Evolutionary conservation across 2,888 invertebrate species (phyloP).

Genomic region (Teleogryllus oceanicus): DNA sequence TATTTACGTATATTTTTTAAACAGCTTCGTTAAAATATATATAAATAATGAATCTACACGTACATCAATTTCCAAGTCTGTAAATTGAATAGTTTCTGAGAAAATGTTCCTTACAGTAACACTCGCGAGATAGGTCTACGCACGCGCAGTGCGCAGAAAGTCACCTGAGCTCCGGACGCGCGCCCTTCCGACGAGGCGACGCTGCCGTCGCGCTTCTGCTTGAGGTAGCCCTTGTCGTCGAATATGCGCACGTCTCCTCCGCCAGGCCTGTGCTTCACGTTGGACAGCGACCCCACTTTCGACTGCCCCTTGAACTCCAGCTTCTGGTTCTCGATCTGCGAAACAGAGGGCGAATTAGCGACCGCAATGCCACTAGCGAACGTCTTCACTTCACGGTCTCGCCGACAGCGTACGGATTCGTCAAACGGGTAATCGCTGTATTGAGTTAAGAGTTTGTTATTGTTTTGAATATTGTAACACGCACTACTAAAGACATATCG

Average conservation of each 20-base stretch:
- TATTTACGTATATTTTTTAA: no score
- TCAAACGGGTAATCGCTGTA: not conserved
- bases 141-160: no score
- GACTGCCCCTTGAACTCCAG: slow-evolving; percentile 89
- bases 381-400: no score
- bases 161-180: slow-evolving; percentile 42
- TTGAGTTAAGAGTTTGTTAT: not conserved
- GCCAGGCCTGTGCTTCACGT: slow-evolving; percentile 85
- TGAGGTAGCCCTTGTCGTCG: slow-evolving; percentile 86
- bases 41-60: no score
- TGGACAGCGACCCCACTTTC: slow-evolving; percentile 87
- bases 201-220: slow-evolving; percentile 55
- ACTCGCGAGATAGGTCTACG: no score
- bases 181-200: slow-evolving; percentile 41
- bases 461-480: not conserved
- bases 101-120: no score
- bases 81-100: no score
- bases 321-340: slow-evolving; percentile 83
- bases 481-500: no score
- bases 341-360: slow-evolving; percentile 39
- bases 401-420: not conserved
- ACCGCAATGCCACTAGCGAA: no score
- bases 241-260: slow-evolving; percentile 93
- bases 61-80: no score
- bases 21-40: no score